Evolutionary conservation across 2,888 invertebrate species (phyloP), one percentile per base, ranked within the genome.

Genomic region (Drosophila subquinaria): DNA sequence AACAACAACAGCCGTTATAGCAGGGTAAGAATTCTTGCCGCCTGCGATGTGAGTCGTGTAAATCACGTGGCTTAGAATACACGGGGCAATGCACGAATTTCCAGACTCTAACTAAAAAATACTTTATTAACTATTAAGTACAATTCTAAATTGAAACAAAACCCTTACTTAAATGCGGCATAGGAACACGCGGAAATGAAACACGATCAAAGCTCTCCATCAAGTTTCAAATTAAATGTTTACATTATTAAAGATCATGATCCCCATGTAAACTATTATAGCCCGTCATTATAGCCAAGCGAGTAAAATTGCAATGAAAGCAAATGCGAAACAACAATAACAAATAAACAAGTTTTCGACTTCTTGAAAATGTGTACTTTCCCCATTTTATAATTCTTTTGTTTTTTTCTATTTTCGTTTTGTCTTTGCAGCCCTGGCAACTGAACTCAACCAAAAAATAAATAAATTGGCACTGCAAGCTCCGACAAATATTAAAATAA

Each of bases 61-160:
- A 71, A 83, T 83, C 81, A 88, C 83, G 83, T 75, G 82, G 61
- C 52, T 59, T 9, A 11, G n/a, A 53, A 36, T 48, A 67, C n/a
- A 55, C 27, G 45, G 50, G 47, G 8, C 36, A 56, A 42, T 55
- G 43, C 36, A 56, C 27, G 17, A 53, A 20, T 40, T 36, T 35
- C 8, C 42, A 38, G 36, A n/a, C 51, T 55, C 33, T n/a, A 45
- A 27, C 13, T 30, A 9, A 56, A 17, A 47, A 56, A n/a, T 42
- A 42, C 20, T 3, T n/a, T 10, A 20, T 13, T 8, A 33, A 40
- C 15, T 53, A n/a, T 17, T 38, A 35, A 53, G 17, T 30, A 3
- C 9, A 27, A 11, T 13, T 9, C 4, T 8, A 13, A 38, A 50
- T 36, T 36, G 17, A 55, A 30, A 40, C n/a, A 35, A 3, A 30